Conservation (phyloP, 2,888 invertebrate genomes). For the Drosophila dives region DNA sequence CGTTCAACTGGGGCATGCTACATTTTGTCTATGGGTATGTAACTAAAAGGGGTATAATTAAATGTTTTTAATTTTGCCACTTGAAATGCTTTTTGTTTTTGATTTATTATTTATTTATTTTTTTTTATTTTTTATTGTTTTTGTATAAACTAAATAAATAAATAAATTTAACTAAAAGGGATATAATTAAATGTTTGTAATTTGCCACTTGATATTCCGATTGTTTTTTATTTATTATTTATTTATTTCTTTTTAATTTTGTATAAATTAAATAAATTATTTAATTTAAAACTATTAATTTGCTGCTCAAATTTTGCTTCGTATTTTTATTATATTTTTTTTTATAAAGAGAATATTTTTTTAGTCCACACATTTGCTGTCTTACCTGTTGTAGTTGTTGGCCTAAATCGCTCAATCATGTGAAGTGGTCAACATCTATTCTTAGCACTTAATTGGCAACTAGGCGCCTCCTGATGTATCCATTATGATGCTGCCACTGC, state of each 20-base stretch:
- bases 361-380: background rate
- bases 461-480: slow-evolving; percentile 67
- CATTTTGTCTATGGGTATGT: background rate
- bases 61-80: background rate
- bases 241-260: background rate
- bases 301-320: background rate
- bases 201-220: too few relatives aligned
- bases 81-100: too few relatives aligned
- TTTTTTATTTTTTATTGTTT: too few relatives aligned
- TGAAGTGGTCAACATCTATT: slow-evolving; percentile 73
- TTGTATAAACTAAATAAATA: background rate
- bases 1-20: slow-evolving; percentile 9
- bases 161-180: background rate
- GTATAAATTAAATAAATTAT: too few relatives aligned
- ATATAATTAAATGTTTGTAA: background rate
- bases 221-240: too few relatives aligned
- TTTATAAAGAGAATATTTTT: slow-evolving; percentile 19
- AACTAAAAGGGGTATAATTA: background rate
- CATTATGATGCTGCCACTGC: slow-evolving; percentile 50
- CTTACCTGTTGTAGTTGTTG: slow-evolving; percentile 38
- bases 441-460: slow-evolving; percentile 65
- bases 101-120: background rate
- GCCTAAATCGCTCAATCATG: slow-evolving; percentile 78
- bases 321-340: background rate
- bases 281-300: background rate